These are phyloP conservation scores for Pandemis heparana DNA, from an alignment of 2,888 invertebrate genomes.

Conservation along the genomic window DNA sequence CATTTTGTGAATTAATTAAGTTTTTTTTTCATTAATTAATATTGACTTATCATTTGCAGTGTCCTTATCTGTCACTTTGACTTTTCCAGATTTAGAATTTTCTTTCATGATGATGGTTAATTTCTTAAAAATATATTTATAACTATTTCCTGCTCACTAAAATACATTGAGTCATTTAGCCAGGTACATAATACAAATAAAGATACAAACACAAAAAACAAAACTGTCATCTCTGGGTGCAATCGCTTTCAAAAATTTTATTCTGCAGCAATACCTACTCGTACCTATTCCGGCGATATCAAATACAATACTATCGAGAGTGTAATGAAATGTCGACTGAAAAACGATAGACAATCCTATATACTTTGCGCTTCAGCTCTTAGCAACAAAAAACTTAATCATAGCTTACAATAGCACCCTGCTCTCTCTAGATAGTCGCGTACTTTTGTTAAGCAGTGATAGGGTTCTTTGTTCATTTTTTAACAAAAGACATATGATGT, in stretches of 20 bases:
- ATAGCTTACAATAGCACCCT: constrained; percentile 51
- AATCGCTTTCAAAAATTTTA: neutral
- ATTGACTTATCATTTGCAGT: too few relatives aligned
- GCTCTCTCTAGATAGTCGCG: constrained; percentile 48
- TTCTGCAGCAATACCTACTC: neutral
- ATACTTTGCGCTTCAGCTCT: constrained; percentile 39
- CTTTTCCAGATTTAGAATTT: too few relatives aligned
- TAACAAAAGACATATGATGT: constrained; percentile 50
- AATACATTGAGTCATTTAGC: too few relatives aligned
- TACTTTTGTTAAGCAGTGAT: constrained; percentile 42
- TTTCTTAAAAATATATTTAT: too few relatives aligned
- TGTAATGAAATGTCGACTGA: constrained; percentile 48
- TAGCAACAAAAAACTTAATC: constrained; percentile 51
- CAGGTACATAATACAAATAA: too few relatives aligned
- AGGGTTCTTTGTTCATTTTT: constrained; percentile 49
- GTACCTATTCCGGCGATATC: constrained; percentile 19
- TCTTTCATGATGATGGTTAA: too few relatives aligned
- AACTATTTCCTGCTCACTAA: too few relatives aligned
- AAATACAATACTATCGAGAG: constrained; percentile 46
- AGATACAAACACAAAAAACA: neutral
- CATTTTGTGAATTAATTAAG: too few relatives aligned
- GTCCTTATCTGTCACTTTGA: too few relatives aligned
- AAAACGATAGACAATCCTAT: constrained; percentile 39
- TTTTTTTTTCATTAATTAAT: too few relatives aligned
- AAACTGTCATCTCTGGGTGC: neutral